phyloP scores from a whole-genome alignment of 2,888 invertebrate genomes.

The Ichneumoninae sp. region DNA sequence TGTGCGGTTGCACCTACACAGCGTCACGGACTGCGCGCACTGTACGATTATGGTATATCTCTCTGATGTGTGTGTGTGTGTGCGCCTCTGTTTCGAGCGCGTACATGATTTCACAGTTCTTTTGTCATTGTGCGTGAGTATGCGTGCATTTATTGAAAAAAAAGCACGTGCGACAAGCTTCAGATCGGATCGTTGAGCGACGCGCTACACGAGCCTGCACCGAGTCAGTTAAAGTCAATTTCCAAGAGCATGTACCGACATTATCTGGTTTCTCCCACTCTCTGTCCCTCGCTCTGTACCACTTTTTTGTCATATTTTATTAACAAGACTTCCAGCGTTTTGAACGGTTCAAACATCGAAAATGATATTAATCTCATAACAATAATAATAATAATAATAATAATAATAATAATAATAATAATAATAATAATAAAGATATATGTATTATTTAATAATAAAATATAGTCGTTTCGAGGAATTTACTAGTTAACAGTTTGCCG shows the following conservation, averaged over 20 bases:
- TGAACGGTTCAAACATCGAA: no score
- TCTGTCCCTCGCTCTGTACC: neutral
- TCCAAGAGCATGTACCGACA: conserved; percentile 31
- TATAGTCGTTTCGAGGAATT: no score
- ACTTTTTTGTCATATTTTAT: conserved; percentile 55
- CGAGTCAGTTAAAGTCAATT: conserved; percentile 55
- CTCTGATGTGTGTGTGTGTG: neutral
- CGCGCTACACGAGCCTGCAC: conserved; percentile 31
- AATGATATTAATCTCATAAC: no score
- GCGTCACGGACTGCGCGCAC: conserved; percentile 27
- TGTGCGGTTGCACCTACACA: conserved; percentile 17
- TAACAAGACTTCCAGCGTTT: conserved; percentile 1
- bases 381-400: no score
- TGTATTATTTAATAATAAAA: no score
- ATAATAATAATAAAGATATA: no score
- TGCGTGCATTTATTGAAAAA: conserved; percentile 22
- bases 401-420: no score
- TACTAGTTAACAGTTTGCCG: no score
- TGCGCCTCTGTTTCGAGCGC: neutral
- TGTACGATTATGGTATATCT: conserved; percentile 45
- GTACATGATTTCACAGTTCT: conserved; percentile 21
- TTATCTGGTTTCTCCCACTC: neutral
- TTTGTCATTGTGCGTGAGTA: conserved; percentile 47
- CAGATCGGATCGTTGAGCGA: conserved; percentile 54
- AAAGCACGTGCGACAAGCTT: conserved; percentile 42